Conservation (phyloP, 1,140 invertebrate genomes). For the Asbolus verrucosus region DNA sequence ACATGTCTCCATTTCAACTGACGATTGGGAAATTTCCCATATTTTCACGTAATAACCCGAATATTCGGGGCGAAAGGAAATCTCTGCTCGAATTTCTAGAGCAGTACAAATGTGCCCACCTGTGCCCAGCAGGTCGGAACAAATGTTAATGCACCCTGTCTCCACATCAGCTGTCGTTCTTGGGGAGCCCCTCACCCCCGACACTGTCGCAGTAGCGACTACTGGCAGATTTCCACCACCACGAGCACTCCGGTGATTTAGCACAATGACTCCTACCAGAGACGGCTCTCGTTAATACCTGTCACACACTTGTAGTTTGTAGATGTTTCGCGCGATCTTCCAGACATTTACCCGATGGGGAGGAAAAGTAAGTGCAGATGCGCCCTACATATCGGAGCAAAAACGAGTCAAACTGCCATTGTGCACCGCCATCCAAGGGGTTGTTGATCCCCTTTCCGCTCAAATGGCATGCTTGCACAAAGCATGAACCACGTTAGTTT, state of each 20-base stretch:
- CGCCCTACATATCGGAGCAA: slow-evolving; percentile 21
- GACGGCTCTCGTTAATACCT: slow-evolving; percentile 38
- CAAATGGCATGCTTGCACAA: slow-evolving; percentile 15
- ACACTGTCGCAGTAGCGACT: slow-evolving; percentile 20
- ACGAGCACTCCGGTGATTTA: slow-evolving; percentile 34
- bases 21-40: background rate
- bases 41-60: slow-evolving; percentile 18
- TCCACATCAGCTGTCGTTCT: slow-evolving; percentile 51
- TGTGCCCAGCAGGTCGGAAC: slow-evolving; percentile 58
- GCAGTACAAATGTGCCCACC: slow-evolving; percentile 54
- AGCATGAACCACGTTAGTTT: too few relatives aligned
- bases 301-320: slow-evolving; percentile 29
- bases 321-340: background rate
- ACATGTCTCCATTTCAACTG: slow-evolving; percentile 17
- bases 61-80: slow-evolving; percentile 50
- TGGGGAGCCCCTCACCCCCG: slow-evolving; percentile 8
- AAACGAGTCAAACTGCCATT: slow-evolving; percentile 12
- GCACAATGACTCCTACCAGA: slow-evolving; percentile 14
- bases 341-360: slow-evolving; percentile 3
- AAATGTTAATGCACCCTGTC: slow-evolving; percentile 58
- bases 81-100: slow-evolving; percentile 55
- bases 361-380: slow-evolving; percentile 34
- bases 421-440: slow-evolving; percentile 3
- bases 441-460: background rate
- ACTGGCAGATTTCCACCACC: too few relatives aligned